Base-by-base conservation (phyloP, 2,797 vertebrate genomes). In the Aldrovandia affinis region DNA sequence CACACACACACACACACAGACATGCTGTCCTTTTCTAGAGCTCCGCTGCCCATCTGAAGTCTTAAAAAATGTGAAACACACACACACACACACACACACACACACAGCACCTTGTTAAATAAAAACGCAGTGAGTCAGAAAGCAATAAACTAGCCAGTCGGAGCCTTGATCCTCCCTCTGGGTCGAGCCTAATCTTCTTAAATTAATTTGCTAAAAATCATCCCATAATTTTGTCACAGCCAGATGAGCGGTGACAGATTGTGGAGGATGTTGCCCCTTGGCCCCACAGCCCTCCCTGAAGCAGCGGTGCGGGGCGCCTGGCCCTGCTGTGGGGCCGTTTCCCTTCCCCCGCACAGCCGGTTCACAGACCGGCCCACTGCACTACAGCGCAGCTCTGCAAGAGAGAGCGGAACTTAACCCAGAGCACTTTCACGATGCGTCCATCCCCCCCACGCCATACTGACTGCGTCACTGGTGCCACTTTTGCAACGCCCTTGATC, bases 161-260 rank as follows among this genome's bases (percentile, higher is more conserved):
- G 39, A 25, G 73, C 18, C 12, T 50, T 50, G 47, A 5, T 50
- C 12, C 12, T 50, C 12, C 47, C 47, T 50, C 47, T 12, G 12
- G 12, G 33, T 68, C 15, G 30, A 3, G 10, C 8, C 14, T 68
- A 33, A 36, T 28, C 63, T 70, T 70, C 9, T 73, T 20, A 20
- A 39, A 36, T 39, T 73, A 73, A 4, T 65, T 73, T 12, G 63
- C 68, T 73, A 73, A 73, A 73, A 10, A 65, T 10, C 61, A 52
- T 55, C 59, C 39, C 80, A 84, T 73, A 83, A 83, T 84, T 83
- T 82, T 68, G 83, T 86, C 81, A 84, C 83, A 86, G 73, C 82
- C 44, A 78, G n/a, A 87, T 52, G 85, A 82, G 80, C 7, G 80
- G 15, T 55, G 3, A 20, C 70, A 78, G 61, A 87, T 87, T 70